A percentile compares a stretch with the other conserved stretches of the same genome.
These are phyloP conservation scores for Panthera uncia DNA, from an alignment of 2,113 vertebrate species.

Conservation along the genomic window DNA sequence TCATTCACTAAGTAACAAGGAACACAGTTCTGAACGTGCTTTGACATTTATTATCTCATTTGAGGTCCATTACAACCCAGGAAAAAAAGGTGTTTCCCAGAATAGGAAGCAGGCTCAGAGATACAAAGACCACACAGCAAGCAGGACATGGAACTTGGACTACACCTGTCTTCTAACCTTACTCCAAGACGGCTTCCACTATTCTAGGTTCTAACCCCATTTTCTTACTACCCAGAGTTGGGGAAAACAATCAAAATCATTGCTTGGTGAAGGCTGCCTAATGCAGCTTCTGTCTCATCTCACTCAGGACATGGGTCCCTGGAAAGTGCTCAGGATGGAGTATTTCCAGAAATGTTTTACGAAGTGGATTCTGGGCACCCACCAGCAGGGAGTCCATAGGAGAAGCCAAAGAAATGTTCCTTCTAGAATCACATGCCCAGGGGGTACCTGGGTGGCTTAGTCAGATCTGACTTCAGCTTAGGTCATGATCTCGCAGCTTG, in stretches of 20 bases:
- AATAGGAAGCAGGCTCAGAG: conserved; percentile 44
- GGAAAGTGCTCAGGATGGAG: not conserved
- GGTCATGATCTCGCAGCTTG: no score
- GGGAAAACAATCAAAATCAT: not conserved
- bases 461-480: no score
- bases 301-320: not conserved
- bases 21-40: conserved; percentile 54
- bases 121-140: conserved; percentile 39
- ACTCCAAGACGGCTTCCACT: not conserved
- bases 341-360: not conserved
- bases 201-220: not conserved
- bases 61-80: conserved; percentile 60
- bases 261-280: not conserved
- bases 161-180: not conserved
- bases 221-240: not conserved
- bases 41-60: conserved; percentile 72
- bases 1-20: conserved; percentile 56
- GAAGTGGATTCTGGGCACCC: not conserved
- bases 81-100: conserved; percentile 22
- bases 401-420: not conserved
- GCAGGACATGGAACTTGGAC: not conserved
- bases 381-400: not conserved
- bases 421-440: not conserved
- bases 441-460: no score
- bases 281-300: not conserved